A percentile compares a stretch with the other conserved stretches of the same genome.
phyloP scores from a whole-genome alignment of 1,140 invertebrate genomes.

The Zelostemma sp. region DNA sequence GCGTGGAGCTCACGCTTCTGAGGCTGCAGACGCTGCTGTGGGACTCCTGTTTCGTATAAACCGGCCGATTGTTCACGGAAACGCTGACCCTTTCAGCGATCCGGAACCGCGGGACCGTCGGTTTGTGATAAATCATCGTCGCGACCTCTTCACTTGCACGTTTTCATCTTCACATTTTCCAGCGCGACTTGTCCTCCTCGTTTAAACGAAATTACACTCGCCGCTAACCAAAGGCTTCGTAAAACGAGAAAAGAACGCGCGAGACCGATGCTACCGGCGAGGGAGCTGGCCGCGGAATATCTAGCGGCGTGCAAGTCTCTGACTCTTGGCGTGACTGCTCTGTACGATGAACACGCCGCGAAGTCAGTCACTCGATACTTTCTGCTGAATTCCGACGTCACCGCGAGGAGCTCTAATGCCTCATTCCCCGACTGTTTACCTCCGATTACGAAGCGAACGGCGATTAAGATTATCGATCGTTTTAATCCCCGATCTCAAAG shows the following conservation, averaged over 20 bases:
- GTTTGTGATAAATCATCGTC: constrained; percentile 68
- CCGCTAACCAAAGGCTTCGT: too few relatives aligned
- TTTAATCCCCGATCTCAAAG: too few relatives aligned
- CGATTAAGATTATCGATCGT: too few relatives aligned
- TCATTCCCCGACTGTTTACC: too few relatives aligned
- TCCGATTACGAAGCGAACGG: too few relatives aligned
- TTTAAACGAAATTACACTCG: background rate
- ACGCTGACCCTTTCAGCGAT: constrained; percentile 66
- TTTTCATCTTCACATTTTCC: background rate
- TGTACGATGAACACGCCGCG: constrained; percentile 25
- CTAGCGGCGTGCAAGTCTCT: constrained; percentile 18
- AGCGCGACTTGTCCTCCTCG: constrained; percentile 21
- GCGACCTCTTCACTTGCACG: background rate
- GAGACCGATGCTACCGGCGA: constrained; percentile 46
- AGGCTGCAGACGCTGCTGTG: constrained; percentile 61
- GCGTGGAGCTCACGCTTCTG: constrained; percentile 53
- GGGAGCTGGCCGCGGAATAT: constrained; percentile 53
- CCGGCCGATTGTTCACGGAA: constrained; percentile 62
- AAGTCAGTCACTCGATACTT: constrained; percentile 34
- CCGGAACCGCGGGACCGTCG: constrained; percentile 66
- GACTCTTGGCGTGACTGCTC: constrained; percentile 32
- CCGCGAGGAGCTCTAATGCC: too few relatives aligned
- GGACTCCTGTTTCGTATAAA: constrained; percentile 57
- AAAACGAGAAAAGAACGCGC: constrained; percentile 1
- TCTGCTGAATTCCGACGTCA: constrained; percentile 11